phyloP scores from a whole-genome alignment of 2,797 vertebrate species.

The Amniataba percoides region DNA sequence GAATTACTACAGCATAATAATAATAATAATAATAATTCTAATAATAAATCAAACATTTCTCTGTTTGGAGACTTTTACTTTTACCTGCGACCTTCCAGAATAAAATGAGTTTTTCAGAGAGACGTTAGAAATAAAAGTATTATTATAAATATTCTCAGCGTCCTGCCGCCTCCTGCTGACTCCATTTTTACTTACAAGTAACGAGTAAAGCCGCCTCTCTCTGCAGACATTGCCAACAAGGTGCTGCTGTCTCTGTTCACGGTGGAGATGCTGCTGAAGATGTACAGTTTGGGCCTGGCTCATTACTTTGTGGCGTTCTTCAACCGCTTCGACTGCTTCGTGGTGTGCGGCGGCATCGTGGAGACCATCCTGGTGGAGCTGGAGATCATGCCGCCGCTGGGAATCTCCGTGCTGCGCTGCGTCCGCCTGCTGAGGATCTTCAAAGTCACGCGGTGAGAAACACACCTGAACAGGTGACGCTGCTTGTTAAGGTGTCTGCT shows the following conservation, averaged over 20 bases:
- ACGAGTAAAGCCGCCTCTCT: not conserved
- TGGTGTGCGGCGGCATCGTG: constrained; percentile 96
- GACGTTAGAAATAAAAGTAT: too few species aligned
- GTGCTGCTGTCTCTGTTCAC: constrained; percentile 93
- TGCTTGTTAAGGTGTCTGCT: accelerated
- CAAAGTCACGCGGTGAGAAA: constrained; percentile 95
- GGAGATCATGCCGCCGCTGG: constrained; percentile 95
- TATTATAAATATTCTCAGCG: too few species aligned
- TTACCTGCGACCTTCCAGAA: too few species aligned
- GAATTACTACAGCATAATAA: too few species aligned
- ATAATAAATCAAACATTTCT: too few species aligned
- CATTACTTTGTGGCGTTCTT: constrained; percentile 96
- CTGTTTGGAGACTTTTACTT: too few species aligned
- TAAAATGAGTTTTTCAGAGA: too few species aligned
- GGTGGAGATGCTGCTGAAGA: constrained; percentile 93
- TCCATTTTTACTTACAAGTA: too few species aligned
- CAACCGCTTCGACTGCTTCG: constrained; percentile 98
- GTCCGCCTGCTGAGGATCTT: constrained; percentile 96
- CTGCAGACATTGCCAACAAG: constrained; percentile 93
- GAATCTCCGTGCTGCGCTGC: constrained; percentile 96
- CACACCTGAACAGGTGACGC: accelerated
- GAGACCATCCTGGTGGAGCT: constrained; percentile 97
- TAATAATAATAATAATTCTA: too few species aligned
- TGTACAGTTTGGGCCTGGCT: constrained; percentile 90
- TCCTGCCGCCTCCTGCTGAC: too few species aligned